phyloP scores from a whole-genome alignment of 2,888 invertebrate genomes.

The Tinea trinotella region DNA sequence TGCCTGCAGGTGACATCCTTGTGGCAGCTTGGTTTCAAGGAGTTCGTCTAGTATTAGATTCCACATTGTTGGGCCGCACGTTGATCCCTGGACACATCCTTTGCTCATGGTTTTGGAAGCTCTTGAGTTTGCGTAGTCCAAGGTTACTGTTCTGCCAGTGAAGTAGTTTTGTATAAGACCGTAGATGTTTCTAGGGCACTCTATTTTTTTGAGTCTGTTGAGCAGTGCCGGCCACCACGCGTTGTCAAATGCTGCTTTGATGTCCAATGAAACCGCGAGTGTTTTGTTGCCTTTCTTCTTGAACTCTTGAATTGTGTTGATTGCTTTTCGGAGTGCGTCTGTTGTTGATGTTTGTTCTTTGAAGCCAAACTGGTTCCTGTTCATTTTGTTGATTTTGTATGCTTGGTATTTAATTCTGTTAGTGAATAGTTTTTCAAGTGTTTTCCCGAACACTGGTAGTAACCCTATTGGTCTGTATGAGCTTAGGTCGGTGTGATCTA shows the following conservation, averaged over 20 bases:
- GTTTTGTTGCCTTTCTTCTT: slow-evolving; percentile 10
- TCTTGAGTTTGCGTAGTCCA: slow-evolving; percentile 21
- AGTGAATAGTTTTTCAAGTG: slow-evolving; percentile 21
- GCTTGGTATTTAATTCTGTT: slow-evolving; percentile 21
- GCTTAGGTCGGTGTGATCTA: slow-evolving; percentile 16
- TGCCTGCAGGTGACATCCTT: slow-evolving; percentile 2
- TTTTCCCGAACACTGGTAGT: slow-evolving; percentile 25
- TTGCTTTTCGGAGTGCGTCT: slow-evolving; percentile 19
- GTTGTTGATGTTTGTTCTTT: slow-evolving; percentile 24
- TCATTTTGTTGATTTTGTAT: neutral
- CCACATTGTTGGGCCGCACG: slow-evolving; percentile 26
- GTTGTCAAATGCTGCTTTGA: slow-evolving; percentile 18
- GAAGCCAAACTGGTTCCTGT: slow-evolving; percentile 24
- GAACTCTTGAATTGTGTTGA: slow-evolving; percentile 3
- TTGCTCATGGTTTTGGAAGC: slow-evolving; percentile 22
- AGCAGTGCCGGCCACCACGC: slow-evolving; percentile 23
- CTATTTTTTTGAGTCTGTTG: slow-evolving; percentile 20
- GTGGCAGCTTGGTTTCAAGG: neutral
- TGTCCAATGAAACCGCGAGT: slow-evolving; percentile 22
- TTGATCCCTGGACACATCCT: slow-evolving; percentile 29
- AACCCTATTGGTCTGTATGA: slow-evolving; percentile 28
- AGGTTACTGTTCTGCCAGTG: slow-evolving; percentile 15
- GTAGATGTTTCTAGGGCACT: slow-evolving; percentile 25
- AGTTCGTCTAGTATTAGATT: slow-evolving; percentile 28
- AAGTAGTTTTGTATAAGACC: slow-evolving; percentile 24